Evolutionary conservation across 1,140 invertebrate species (phyloP), one percentile per base, ranked within the genome.

Genomic region (Zaprionus inermis): DNA sequence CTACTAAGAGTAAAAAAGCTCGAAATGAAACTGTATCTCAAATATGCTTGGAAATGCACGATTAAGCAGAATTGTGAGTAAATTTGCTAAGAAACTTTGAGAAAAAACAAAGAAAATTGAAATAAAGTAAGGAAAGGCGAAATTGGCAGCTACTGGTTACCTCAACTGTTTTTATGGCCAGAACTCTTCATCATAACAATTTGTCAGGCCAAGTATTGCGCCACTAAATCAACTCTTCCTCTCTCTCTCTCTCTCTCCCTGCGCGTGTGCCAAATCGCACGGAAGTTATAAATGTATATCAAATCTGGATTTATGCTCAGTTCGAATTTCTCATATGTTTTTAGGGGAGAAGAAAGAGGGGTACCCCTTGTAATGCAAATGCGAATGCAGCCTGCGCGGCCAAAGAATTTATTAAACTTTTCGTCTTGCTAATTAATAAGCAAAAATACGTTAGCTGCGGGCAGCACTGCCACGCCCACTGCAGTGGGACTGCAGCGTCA

Each of bases 241-340:
- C 7, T 16, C n/a, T 3, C n/a, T 16, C 2, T 16, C 38, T 3
- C 7, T 16, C 14, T n/a, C 36, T 38, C 12, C 6, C 4, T 14
- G 14, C n/a, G 14, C 41, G 38, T 34, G 63, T 63, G 60, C 57
- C 80, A 79, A 84, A 80, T 80, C 78, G 83, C 68, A 89, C 83
- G 83, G 84, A 86, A 90, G 81, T 90, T 85, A 90, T 90, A 64
- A 85, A 90, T 90, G 85, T 72, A 68, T 74, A 85, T 81, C 78
- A 74, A 75, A 79, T 72, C 58, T 76, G 70, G 70, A 90, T 90
- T 85, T 85, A 81, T 74, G 22, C 60, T 49, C 12, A 44, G 51
- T 46, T 80, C 20, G 6, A 11, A n/a, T 22, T 12, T 16, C 30
- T 82, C 68, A 72, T 78, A 76, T 71, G 52, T 12, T 60, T 34